Evolutionary conservation across 1,140 invertebrate genomes (phyloP).

Genomic region (Tyrophagus putrescentiae): DNA sequence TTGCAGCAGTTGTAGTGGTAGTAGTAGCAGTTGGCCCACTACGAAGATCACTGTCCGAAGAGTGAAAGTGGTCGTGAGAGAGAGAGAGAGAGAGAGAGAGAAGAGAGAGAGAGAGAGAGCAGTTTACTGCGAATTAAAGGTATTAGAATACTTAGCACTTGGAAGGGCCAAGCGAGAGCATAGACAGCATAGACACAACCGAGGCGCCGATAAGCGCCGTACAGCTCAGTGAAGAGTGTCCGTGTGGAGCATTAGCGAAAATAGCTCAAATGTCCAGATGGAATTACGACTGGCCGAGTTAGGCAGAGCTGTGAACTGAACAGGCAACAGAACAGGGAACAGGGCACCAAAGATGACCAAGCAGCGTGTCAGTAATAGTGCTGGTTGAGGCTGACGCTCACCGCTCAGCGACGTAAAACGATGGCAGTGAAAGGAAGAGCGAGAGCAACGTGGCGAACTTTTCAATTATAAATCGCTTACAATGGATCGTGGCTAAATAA

Average conservation of each 20-base stretch:
- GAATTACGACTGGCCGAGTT: no score
- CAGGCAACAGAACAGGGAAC: no score
- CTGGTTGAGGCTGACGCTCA: no score
- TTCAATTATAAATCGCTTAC: slow-evolving; percentile 12
- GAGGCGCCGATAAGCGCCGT: not conserved
- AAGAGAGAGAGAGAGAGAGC: not conserved
- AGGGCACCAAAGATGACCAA: no score
- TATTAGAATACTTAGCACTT: slow-evolving; percentile 16
- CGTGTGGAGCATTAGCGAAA: slow-evolving; percentile 8
- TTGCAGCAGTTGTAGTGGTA: no score
- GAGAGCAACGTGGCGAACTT: slow-evolving; percentile 1
- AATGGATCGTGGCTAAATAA: slow-evolving; percentile 1
- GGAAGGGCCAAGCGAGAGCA: not conserved
- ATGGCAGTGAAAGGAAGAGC: no score
- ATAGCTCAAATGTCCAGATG: not conserved
- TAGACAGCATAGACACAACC: not conserved
- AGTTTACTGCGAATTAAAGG: slow-evolving; percentile 13
- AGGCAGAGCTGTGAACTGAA: no score
- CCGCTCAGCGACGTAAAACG: no score
- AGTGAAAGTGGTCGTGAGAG: not conserved
- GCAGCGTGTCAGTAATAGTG: no score
- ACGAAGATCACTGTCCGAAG: not conserved
- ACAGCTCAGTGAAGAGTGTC: not conserved
- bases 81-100: not conserved
- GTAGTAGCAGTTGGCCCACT: no score